A percentile compares a stretch with the other conserved stretches of the same genome.
Conservation (phyloP, 2,888 invertebrate species). For the Melanargia galathea region DNA sequence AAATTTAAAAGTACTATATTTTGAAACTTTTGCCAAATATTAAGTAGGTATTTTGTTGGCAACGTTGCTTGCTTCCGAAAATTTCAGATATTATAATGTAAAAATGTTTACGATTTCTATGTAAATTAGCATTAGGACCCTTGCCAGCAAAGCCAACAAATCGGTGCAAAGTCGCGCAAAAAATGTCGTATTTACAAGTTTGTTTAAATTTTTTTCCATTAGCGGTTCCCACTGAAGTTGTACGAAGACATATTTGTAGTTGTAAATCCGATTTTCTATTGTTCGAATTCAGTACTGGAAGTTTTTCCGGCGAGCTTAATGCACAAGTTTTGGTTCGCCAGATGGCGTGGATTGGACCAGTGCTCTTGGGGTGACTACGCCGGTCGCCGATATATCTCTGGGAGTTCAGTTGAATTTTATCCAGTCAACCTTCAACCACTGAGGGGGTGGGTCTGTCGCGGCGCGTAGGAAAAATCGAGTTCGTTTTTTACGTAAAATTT, state of each 20-base stretch:
- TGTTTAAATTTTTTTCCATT: conserved; percentile 19
- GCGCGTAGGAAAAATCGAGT: conserved; percentile 39
- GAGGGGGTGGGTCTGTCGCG: conserved; percentile 38
- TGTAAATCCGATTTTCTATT: conserved; percentile 42
- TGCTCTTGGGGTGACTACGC: conserved; percentile 24
- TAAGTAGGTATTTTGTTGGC: conserved; percentile 21
- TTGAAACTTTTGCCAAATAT: not conserved
- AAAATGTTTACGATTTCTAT: conserved; percentile 32
- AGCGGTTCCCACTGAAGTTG: conserved; percentile 19
- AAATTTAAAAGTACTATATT: too few relatives aligned
- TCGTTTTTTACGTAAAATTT: conserved; percentile 32
- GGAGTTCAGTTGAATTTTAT: conserved; percentile 36
- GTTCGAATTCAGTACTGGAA: conserved; percentile 48
- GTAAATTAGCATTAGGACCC: conserved; percentile 29
- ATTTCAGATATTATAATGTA: conserved; percentile 25
- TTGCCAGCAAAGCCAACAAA: conserved; percentile 27
- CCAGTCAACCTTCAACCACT: conserved; percentile 47
- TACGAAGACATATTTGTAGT: conserved; percentile 25
- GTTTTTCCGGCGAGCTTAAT: conserved; percentile 46
- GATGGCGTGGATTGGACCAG: conserved; percentile 47
- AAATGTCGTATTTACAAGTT: conserved; percentile 24
- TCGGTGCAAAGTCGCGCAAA: conserved; percentile 23
- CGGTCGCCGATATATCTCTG: conserved; percentile 33
- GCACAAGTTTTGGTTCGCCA: conserved; percentile 54
- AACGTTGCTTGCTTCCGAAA: conserved; percentile 26